Evolutionary conservation across 2,113 vertebrate species (phyloP).

Genomic region (Pseudorectes ferrugineus): DNA sequence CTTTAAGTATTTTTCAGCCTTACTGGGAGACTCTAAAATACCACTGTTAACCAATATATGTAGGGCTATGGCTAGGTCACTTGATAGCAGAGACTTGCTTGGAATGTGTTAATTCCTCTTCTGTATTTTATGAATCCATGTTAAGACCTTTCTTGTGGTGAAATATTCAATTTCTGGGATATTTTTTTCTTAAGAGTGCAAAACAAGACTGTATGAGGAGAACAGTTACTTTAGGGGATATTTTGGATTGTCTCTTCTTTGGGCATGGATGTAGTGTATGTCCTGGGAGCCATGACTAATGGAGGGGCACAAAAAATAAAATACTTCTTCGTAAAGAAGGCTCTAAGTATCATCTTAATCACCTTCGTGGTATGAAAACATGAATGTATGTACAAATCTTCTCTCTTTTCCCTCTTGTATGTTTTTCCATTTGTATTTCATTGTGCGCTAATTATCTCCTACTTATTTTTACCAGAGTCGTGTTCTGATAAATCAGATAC

Average conservation of each 20-base stretch:
- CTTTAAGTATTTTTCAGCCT: not conserved
- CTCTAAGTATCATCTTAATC: not conserved
- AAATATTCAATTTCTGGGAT: not conserved
- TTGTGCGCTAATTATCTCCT: not conserved
- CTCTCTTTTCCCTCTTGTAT: not conserved
- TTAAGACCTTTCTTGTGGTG: not conserved
- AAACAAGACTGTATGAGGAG: not conserved
- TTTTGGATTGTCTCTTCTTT: not conserved
- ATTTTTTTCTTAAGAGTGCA: not conserved
- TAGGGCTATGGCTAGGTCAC: not conserved
- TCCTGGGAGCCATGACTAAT: not conserved
- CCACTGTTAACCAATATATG: not conserved
- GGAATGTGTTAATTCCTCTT: not conserved
- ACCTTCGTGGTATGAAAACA: not conserved
- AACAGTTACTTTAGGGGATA: not conserved
- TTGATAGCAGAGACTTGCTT: not conserved
- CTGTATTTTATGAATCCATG: not conserved
- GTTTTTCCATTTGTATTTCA: not conserved
- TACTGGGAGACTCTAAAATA: not conserved
- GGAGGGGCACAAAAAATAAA: not conserved
- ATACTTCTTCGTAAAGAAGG: not conserved
- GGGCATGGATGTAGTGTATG: rapidly evolving
- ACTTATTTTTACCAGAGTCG: not conserved
- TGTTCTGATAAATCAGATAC: not conserved
- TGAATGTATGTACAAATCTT: not conserved